A percentile compares a stretch with the other conserved stretches of the same genome.
Conservation (phyloP, 2,797 vertebrate genomes). For the Crossoptilon crossoptilon region DNA sequence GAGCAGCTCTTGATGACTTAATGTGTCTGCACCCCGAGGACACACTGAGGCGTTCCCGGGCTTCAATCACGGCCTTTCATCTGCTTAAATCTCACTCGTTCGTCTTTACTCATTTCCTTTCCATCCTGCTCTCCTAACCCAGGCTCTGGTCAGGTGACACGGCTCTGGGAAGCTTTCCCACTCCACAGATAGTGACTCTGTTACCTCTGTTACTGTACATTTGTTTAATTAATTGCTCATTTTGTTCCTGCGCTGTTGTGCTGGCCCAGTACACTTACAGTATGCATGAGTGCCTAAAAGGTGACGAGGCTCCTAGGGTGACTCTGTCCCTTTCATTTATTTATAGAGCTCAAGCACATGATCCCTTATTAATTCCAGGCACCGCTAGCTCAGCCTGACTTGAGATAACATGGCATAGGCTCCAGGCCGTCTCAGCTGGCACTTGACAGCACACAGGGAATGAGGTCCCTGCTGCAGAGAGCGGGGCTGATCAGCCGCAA, state of each 20-base stretch:
- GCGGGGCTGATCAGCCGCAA: neutral
- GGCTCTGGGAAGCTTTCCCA: slow-evolving; percentile 72
- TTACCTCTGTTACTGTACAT: slow-evolving; percentile 77
- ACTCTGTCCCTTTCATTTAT: slow-evolving; percentile 78
- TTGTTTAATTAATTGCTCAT: slow-evolving; percentile 84
- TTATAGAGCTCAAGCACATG: slow-evolving; percentile 78
- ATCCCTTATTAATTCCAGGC: slow-evolving; percentile 78
- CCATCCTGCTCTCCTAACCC: slow-evolving; percentile 21
- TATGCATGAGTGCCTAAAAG: slow-evolving; percentile 75
- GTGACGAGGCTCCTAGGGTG: slow-evolving; percentile 69
- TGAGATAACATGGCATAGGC: slow-evolving; percentile 51
- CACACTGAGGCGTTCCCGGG: neutral
- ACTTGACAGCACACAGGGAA: neutral
- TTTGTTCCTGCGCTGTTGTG: slow-evolving; percentile 77
- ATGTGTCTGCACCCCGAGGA: slow-evolving; percentile 50
- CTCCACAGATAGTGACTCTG: slow-evolving; percentile 59
- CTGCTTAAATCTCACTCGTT: neutral
- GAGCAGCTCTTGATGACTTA: slow-evolving; percentile 42
- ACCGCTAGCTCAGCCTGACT: slow-evolving; percentile 54
- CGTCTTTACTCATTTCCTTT: slow-evolving; percentile 34
- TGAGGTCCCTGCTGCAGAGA: neutral
- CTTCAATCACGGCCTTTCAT: slow-evolving; percentile 5
- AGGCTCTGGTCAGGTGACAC: slow-evolving; percentile 62
- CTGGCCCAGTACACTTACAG: slow-evolving; percentile 46
- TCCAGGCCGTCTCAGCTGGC: slow-evolving; percentile 31